Evolutionary conservation across 2,113 vertebrate genomes (phyloP).

Genomic region (Dipodomys merriami): DNA sequence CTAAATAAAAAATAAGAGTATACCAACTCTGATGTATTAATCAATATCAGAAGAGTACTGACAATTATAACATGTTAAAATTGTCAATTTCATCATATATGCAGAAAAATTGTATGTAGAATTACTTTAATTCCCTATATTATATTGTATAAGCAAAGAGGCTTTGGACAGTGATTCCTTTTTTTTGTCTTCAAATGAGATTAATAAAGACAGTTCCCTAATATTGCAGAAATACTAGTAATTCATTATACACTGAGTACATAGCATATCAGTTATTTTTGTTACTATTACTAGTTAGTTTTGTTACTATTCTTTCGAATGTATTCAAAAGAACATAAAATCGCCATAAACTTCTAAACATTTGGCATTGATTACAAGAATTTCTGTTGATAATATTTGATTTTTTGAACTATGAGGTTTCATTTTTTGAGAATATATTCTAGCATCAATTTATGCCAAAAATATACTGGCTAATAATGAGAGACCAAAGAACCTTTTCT

Average conservation of each 20-base stretch:
- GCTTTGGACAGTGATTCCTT: too few relatives aligned
- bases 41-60: too few relatives aligned
- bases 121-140: too few relatives aligned
- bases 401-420: background rate
- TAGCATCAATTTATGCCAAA: background rate
- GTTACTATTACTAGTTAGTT: background rate
- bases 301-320: too few relatives aligned
- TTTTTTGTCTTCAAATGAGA: too few relatives aligned
- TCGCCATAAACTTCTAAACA: background rate
- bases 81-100: too few relatives aligned
- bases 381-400: background rate
- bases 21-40: too few relatives aligned
- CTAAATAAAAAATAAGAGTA: too few relatives aligned
- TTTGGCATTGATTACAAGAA: background rate
- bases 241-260: background rate
- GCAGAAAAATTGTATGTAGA: too few relatives aligned
- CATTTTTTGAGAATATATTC: background rate
- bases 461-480: background rate
- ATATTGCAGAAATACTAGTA: background rate
- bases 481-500: background rate
- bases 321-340: background rate
- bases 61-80: too few relatives aligned
- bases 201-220: too few relatives aligned
- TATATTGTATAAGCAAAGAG: too few relatives aligned
- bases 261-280: background rate